These are phyloP conservation scores for Sphaerophoria rueppellii DNA, from an alignment of 2,888 invertebrate genomes.

Conservation along the genomic window DNA sequence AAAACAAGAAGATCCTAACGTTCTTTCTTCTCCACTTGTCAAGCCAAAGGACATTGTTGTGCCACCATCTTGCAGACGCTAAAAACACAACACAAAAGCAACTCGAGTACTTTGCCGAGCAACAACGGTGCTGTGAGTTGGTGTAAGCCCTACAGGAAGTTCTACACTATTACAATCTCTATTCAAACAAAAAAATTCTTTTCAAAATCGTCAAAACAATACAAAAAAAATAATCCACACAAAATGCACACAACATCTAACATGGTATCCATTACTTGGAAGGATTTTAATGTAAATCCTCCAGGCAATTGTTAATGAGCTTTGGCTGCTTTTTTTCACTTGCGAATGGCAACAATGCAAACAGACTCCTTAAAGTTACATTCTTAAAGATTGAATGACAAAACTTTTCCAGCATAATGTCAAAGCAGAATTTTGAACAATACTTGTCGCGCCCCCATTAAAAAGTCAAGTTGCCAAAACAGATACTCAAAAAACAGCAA, in stretches of 20 bases:
- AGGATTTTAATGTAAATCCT: constrained; percentile 32
- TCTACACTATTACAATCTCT: constrained; percentile 12
- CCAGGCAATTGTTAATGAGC: constrained; percentile 33
- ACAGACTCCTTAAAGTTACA: neutral
- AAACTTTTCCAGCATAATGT: neutral
- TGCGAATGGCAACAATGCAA: neutral
- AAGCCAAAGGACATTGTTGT: constrained; percentile 23
- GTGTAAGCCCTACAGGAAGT: constrained; percentile 28
- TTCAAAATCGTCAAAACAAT: constrained; percentile 4
- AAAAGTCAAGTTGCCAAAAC: constrained; percentile 73
- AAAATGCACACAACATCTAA: constrained; percentile 4
- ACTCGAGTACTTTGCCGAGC: neutral
- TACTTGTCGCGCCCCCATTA: constrained; percentile 63
- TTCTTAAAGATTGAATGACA: constrained; percentile 1
- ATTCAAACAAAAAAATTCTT: neutral
- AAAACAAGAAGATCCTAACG: neutral
- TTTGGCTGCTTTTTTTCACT: neutral
- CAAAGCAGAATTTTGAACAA: constrained; percentile 45
- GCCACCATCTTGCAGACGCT: constrained; percentile 1
- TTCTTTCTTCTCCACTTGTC: neutral
- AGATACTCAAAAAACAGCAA: constrained; percentile 21
- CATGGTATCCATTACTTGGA: constrained; percentile 18
- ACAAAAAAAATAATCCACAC: neutral
- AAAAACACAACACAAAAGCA: neutral
- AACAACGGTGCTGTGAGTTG: neutral